Evolutionary conservation across 2,113 vertebrate genomes (phyloP).

Genomic region (Tachysurus vachellii): DNA sequence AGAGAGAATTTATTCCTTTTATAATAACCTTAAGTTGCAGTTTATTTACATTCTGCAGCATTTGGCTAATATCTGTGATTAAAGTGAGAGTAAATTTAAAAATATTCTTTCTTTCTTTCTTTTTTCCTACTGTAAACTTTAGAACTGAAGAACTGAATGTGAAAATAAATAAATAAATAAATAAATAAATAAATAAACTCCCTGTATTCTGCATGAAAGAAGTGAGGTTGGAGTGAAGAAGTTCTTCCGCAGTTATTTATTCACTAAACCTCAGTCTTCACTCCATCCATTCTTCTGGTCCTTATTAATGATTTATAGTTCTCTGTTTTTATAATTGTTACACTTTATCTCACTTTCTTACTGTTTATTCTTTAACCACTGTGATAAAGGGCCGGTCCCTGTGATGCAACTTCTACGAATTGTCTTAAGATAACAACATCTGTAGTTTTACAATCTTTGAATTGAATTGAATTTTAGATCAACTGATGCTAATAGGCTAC

Average conservation of each 20-base stretch:
- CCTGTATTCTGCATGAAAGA: background rate
- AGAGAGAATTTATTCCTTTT: background rate
- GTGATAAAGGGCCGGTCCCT: no score
- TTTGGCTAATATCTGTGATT: no score
- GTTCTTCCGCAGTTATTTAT: background rate
- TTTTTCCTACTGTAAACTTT: no score
- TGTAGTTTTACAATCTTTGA: no score
- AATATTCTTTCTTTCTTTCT: no score
- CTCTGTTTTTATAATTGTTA: background rate
- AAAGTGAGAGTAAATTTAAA: no score
- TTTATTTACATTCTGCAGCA: no score
- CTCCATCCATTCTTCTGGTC: background rate
- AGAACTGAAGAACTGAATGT: background rate
- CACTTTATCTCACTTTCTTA: conserved; percentile 24
- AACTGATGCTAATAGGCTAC: no score
- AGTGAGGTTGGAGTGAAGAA: background rate
- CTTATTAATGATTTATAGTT: background rate
- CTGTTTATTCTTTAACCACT: background rate
- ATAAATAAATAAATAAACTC: background rate
- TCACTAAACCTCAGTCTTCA: background rate
- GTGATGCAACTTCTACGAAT: no score
- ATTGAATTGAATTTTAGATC: no score
- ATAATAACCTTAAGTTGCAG: no score
- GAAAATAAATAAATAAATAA: background rate
- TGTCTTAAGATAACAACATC: no score